Conservation (phyloP, 2,113 vertebrate species). For the Dipodomys merriami region DNA sequence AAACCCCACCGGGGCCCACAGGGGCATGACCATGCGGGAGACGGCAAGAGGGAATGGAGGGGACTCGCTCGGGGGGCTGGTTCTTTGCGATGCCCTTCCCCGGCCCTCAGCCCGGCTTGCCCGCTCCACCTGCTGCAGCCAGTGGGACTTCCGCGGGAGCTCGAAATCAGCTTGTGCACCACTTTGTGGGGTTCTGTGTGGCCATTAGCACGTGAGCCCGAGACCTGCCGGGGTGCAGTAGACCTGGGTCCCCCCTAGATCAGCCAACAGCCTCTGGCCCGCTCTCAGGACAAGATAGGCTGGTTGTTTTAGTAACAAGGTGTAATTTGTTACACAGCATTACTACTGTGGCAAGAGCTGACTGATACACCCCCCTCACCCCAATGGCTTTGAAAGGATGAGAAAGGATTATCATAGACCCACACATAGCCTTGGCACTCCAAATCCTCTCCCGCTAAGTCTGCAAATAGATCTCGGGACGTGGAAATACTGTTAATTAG, state of each 20-base stretch:
- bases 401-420: background rate
- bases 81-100: background rate
- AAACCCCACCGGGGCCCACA: background rate
- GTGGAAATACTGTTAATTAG: background rate
- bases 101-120: background rate
- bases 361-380: background rate
- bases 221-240: background rate
- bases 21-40: background rate
- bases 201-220: background rate
- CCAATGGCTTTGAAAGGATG: background rate
- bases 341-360: background rate
- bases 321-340: background rate
- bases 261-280: background rate
- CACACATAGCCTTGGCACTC: background rate
- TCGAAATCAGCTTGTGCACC: background rate
- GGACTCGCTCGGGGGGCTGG: background rate
- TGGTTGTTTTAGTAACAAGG: background rate
- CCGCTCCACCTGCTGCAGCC: background rate
- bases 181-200: background rate
- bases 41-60: slow-evolving; percentile 8
- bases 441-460: background rate
- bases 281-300: background rate
- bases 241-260: background rate
- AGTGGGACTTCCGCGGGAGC: background rate
- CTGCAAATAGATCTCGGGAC: background rate